Evolutionary conservation across 2,888 invertebrate species (phyloP).

Genomic region (Zeuzera pyrina): DNA sequence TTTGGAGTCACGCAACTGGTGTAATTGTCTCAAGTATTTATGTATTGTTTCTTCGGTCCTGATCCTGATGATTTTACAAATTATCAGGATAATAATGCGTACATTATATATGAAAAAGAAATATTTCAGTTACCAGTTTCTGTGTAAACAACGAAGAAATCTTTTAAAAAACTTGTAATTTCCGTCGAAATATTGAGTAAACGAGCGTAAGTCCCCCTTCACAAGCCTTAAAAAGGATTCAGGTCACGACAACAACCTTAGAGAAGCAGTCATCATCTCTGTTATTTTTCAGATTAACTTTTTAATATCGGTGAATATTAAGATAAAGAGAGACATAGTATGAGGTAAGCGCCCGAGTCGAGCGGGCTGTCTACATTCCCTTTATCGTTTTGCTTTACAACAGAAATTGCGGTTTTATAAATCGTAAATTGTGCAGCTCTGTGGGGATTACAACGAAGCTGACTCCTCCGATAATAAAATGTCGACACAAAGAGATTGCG

Average conservation of each 20-base stretch:
- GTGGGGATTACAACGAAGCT: slow-evolving; percentile 54
- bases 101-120: no score
- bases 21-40: no score
- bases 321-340: slow-evolving; percentile 31
- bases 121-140: no score
- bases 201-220: no score
- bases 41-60: no score
- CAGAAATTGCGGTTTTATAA: slow-evolving; percentile 49
- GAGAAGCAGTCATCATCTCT: slow-evolving; percentile 15
- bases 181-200: no score
- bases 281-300: slow-evolving; percentile 38
- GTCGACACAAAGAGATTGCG: slow-evolving; percentile 61
- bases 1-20: no score
- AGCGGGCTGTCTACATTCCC: slow-evolving; percentile 33
- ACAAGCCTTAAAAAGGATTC: no score
- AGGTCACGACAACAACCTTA: slow-evolving; percentile 11
- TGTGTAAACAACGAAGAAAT: no score
- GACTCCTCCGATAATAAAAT: slow-evolving; percentile 66
- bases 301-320: slow-evolving; percentile 49
- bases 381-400: slow-evolving; percentile 50
- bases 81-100: no score
- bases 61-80: no score
- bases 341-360: slow-evolving; percentile 26
- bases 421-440: slow-evolving; percentile 58
- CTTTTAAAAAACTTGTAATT: no score